Conservation (phyloP, 2,888 invertebrate species). For the Gastracanthus pulcherrimus region DNA sequence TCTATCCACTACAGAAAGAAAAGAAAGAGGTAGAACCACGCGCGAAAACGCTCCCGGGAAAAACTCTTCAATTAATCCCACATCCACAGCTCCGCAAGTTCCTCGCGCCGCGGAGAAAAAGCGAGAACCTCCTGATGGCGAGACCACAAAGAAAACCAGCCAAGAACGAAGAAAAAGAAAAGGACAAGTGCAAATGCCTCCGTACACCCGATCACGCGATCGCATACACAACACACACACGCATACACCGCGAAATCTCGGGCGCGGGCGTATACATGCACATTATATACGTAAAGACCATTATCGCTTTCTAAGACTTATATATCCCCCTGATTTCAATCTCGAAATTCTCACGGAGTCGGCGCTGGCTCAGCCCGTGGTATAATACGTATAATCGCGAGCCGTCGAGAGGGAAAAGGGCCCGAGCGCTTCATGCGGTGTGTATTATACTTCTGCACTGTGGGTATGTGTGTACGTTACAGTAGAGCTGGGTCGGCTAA, state of each 20-base stretch:
- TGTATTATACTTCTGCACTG: background rate
- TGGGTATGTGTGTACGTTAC: background rate
- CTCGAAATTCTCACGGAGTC: constrained; percentile 40
- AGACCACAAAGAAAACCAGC: background rate
- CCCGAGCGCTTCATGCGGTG: too few species aligned
- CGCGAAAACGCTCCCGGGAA: background rate
- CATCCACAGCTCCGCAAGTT: background rate
- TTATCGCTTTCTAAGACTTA: constrained; percentile 48
- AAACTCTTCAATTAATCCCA: constrained; percentile 19
- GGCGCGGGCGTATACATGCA: background rate
- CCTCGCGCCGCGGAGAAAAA: background rate
- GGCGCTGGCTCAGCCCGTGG: too few species aligned
- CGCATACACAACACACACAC: background rate
- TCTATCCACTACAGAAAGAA: background rate
- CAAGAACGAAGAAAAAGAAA: background rate
- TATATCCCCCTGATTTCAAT: constrained; percentile 32
- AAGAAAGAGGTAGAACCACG: background rate
- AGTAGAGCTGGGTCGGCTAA: constrained; percentile 41
- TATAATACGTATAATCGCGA: constrained; percentile 10
- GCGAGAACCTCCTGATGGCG: too few species aligned
- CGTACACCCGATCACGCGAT: constrained; percentile 13
- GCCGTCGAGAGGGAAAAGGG: constrained; percentile 39
- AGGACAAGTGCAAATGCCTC: background rate
- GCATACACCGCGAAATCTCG: background rate
- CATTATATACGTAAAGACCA: too few species aligned